Percentiles rank a stretch among this genome's conserved stretches.
phyloP scores from a whole-genome alignment of 2,113 vertebrate genomes.

The Trochalopteron elliotii region DNA sequence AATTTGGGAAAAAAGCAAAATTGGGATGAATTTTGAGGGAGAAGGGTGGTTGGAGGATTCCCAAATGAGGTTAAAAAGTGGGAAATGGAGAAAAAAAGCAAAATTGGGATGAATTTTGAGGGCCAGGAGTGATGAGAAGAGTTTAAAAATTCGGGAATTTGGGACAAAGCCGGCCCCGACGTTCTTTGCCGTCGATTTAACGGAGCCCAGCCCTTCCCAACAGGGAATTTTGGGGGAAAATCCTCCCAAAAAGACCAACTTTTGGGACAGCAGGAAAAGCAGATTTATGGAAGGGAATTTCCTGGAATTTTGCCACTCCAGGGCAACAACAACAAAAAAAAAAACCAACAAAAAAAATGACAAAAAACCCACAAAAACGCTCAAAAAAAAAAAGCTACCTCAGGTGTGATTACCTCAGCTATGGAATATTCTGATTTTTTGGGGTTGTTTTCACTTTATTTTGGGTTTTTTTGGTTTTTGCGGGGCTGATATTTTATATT shows the following conservation, averaged over 20 bases:
- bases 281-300: neutral
- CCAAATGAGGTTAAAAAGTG: too few species aligned
- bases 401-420: constrained; percentile 95
- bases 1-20: too few species aligned
- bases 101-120: too few species aligned
- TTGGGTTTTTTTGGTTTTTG: too few species aligned
- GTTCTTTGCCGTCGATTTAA: neutral
- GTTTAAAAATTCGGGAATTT: neutral
- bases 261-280: neutral
- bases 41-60: too few species aligned
- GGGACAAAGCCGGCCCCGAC: neutral
- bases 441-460: neutral
- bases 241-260: neutral
- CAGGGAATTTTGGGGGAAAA: neutral
- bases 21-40: too few species aligned
- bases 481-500: too few species aligned
- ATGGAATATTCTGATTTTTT: neutral
- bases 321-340: neutral
- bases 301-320: neutral
- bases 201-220: too few species aligned
- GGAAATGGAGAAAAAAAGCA: too few species aligned
- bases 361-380: neutral
- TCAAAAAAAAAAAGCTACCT: constrained; percentile 86
- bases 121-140: neutral
- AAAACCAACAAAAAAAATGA: neutral